Percentiles rank a stretch among this genome's conserved stretches.
Evolutionary conservation across 1,140 invertebrate species (phyloP).

Genomic region (Centruroides vittatus): DNA sequence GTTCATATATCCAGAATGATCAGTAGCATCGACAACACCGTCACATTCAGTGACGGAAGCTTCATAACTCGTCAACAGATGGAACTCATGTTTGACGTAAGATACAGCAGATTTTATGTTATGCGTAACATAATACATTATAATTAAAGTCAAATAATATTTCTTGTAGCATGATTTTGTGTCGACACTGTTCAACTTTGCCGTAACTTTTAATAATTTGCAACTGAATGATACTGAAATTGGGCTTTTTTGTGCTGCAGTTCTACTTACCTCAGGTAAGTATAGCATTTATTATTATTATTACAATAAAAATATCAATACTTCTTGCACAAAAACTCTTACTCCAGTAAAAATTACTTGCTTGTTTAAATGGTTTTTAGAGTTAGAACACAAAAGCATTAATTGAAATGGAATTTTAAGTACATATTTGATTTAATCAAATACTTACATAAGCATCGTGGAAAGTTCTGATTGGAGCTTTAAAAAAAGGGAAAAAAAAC

Average conservation of each 20-base stretch:
- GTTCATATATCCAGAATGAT: slow-evolving; percentile 69
- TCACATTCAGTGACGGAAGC: slow-evolving; percentile 87
- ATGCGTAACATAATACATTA: too few relatives aligned
- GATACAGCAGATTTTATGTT: slow-evolving; percentile 17
- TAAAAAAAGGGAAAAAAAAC: too few relatives aligned
- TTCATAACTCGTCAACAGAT: slow-evolving; percentile 70
- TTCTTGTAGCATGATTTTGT: slow-evolving; percentile 50
- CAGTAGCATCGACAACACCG: slow-evolving; percentile 41
- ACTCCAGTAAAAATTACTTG: too few relatives aligned
- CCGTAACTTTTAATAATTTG: slow-evolving; percentile 43
- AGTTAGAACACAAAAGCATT: too few relatives aligned
- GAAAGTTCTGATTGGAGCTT: too few relatives aligned
- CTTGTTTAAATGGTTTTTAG: too few relatives aligned
- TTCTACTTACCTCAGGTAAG: slow-evolving; percentile 58
- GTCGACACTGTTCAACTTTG: slow-evolving; percentile 43
- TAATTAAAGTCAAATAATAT: not conserved
- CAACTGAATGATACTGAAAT: slow-evolving; percentile 77
- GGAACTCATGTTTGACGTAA: slow-evolving; percentile 86
- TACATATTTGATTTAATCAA: too few relatives aligned
- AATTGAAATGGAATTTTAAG: too few relatives aligned
- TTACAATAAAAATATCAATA: too few relatives aligned
- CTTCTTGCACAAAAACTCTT: too few relatives aligned
- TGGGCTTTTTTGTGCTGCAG: slow-evolving; percentile 71
- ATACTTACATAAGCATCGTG: too few relatives aligned
- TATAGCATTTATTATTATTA: not conserved